Conservation (phyloP, 2,888 invertebrate species). For the Drosophila neonasuta region DNA sequence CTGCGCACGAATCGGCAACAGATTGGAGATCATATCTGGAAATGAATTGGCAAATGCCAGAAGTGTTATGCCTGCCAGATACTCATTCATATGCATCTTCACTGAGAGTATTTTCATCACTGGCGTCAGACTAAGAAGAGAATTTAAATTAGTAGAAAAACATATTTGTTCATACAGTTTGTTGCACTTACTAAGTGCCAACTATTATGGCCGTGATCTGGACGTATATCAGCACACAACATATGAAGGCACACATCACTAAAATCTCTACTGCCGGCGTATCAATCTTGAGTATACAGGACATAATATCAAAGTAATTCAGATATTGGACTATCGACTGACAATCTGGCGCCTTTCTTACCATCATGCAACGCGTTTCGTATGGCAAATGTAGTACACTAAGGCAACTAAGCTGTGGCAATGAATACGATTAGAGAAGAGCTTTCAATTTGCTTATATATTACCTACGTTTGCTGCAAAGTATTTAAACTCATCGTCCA, state of each 20-base stretch:
- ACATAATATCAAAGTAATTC: slow-evolving; percentile 60
- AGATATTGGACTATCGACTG: slow-evolving; percentile 35
- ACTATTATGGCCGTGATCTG: slow-evolving; percentile 42
- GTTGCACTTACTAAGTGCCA: slow-evolving; percentile 38
- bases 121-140: slow-evolving; percentile 43
- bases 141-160: too few relatives aligned
- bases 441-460: neutral
- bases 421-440: neutral
- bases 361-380: slow-evolving; percentile 42
- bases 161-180: too few relatives aligned
- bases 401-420: slow-evolving; percentile 47
- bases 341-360: slow-evolving; percentile 39
- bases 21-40: slow-evolving; percentile 51
- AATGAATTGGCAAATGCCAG: slow-evolving; percentile 43
- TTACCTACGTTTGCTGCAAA: neutral
- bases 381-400: slow-evolving; percentile 47
- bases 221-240: slow-evolving; percentile 26
- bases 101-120: slow-evolving; percentile 53
- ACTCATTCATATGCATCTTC: slow-evolving; percentile 50
- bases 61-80: slow-evolving; percentile 55
- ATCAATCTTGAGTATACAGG: slow-evolving; percentile 28
- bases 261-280: slow-evolving; percentile 20
- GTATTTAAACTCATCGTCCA: slow-evolving; percentile 7
- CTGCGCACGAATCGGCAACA: slow-evolving; percentile 29
- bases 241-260: slow-evolving; percentile 22